phyloP scores from a whole-genome alignment of 2,888 invertebrate species.

The Erpobdella octoculata region DNA sequence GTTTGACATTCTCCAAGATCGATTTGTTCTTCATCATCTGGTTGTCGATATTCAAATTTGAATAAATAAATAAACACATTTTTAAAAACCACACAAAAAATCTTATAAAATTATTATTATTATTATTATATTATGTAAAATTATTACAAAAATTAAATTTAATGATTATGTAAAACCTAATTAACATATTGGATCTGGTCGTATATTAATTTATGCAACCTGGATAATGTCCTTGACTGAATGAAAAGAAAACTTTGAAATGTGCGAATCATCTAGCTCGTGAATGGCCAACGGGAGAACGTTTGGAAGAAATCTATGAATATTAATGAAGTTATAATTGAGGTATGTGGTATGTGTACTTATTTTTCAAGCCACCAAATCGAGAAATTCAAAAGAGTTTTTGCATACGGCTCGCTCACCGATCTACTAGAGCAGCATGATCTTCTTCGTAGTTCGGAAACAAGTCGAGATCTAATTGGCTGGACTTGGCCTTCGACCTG shows the following conservation, averaged over 20 bases:
- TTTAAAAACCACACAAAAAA: no score
- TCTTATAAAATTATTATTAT: no score
- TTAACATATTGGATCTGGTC: no score
- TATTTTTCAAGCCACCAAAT: no score
- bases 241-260: slow-evolving; percentile 48
- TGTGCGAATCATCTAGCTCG: slow-evolving; percentile 50
- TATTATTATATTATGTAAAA: no score
- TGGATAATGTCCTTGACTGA: slow-evolving; percentile 45
- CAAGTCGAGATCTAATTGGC: slow-evolving; percentile 47
- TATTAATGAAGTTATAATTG: neutral
- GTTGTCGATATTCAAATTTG: slow-evolving; percentile 12
- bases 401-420: slow-evolving; percentile 41
- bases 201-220: no score
- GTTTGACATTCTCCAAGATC: slow-evolving; percentile 41
- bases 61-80: neutral
- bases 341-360: neutral
- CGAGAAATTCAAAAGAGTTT: neutral
- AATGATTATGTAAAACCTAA: no score
- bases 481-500: slow-evolving; percentile 47
- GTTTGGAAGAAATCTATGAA: slow-evolving; percentile 42
- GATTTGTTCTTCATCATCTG: slow-evolving; percentile 45
- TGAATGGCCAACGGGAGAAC: slow-evolving; percentile 46
- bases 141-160: no score
- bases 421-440: slow-evolving; percentile 45
- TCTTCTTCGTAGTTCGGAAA: slow-evolving; percentile 49